Conservation (phyloP, 2,797 vertebrate genomes). For the Okamejei kenojei region DNA sequence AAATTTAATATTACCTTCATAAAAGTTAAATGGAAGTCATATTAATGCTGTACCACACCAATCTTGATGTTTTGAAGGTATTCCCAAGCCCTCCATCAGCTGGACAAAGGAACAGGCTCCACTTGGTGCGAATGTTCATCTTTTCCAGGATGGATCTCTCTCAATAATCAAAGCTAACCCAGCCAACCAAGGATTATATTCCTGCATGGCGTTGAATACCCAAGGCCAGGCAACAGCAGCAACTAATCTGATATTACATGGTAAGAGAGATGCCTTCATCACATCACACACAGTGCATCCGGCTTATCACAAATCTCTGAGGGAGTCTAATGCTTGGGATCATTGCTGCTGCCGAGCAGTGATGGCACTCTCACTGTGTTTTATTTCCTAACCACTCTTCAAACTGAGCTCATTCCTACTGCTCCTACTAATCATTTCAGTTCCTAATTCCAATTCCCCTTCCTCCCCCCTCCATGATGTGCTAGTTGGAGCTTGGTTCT, state of each 20-base stretch:
- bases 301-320: background rate
- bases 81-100: constrained; percentile 64
- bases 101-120: constrained; percentile 63
- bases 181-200: constrained; percentile 60
- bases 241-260: constrained; percentile 57
- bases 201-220: constrained; percentile 60
- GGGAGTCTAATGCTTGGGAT: background rate
- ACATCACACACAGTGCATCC: too few species aligned
- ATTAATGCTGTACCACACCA: background rate
- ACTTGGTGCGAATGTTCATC: constrained; percentile 44
- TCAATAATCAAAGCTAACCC: constrained; percentile 55
- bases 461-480: background rate
- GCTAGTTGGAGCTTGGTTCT: background rate
- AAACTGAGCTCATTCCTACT: background rate
- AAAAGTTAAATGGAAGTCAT: background rate
- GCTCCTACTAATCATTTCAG: background rate
- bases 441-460: too few species aligned
- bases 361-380: background rate
- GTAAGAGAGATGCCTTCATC: constrained; percentile 47
- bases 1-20: background rate
- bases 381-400: too few species aligned
- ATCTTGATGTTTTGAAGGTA: constrained; percentile 51
- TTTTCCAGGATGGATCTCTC: constrained; percentile 53
- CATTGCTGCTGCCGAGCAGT: background rate
- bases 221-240: constrained; percentile 60